Conservation (phyloP, 2,888 invertebrate species). For the Brachynemurus nebulosus region DNA sequence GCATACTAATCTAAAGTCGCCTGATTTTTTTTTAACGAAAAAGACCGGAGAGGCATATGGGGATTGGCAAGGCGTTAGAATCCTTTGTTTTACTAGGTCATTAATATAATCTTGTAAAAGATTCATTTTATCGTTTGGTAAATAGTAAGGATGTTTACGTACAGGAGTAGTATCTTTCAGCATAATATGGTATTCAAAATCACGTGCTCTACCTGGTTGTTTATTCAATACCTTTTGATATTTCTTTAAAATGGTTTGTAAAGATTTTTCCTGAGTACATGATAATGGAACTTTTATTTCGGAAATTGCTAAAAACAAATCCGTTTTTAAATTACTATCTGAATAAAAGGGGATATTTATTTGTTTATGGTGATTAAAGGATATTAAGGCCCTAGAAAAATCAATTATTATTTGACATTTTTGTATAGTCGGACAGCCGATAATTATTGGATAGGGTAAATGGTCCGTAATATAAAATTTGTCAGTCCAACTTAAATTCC, state of each 20-base stretch:
- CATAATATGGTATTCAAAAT: not conserved
- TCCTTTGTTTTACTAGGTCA: not conserved
- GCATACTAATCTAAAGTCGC: no score
- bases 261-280: not conserved
- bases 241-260: not conserved
- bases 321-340: no score
- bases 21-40: not conserved
- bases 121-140: not conserved
- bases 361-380: not conserved
- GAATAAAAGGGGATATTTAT: no score
- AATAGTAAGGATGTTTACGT: not conserved
- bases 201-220: not conserved
- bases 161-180: not conserved
- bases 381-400: not conserved
- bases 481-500: not conserved
- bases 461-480: not conserved
- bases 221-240: not conserved
- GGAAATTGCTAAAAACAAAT: not conserved
- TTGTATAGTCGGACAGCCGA: not conserved
- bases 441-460: not conserved
- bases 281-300: not conserved
- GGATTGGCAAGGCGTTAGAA: not conserved
- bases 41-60: not conserved
- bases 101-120: not conserved
- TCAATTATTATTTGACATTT: not conserved